Base-by-base conservation (phyloP, 2,797 vertebrate genomes). In the Microctenopoma steveboyesi region DNA sequence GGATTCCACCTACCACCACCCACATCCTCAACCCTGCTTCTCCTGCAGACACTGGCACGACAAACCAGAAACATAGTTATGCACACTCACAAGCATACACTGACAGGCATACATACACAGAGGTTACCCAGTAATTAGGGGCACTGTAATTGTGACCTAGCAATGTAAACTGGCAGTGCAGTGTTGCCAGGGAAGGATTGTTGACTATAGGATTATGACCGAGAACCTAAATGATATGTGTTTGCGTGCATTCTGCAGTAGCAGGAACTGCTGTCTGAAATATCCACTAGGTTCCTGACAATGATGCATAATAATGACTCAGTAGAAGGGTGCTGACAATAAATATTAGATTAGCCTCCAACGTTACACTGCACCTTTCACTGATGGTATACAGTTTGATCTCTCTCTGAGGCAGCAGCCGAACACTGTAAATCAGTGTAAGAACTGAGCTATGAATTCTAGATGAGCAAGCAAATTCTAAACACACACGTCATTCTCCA, bases 161-260 rank as follows among this genome's bases (percentile, higher is more conserved):
- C 85, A 74, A 85, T 85, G 79, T 88, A 89, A 89, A 90, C 76
- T 78, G 72, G 69, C 74, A 12, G 74, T 46, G 61, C 87, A 59
- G 61, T 73, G 83, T 91, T 90, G 82, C 89, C 87, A 89, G 67
- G 83, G 84, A 90, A 88, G 84, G 78, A 83, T 86, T 88, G 88
- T 90, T 88, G 86, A 91, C 88, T 80, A 71, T 74, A 63, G 70
- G 70, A 81, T 88, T 88, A 88, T 91, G 76, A 88, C 80, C 79
- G 85, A 72, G 81, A 87, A 80, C 72, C 56, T 86, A 88, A 88
- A 91, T 81, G 86, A 74, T 67, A 87, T 89, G 89, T 92, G 88
- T 91, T 92, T 92, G 85, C 86, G 85, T 86, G 83, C 86, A 87
- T 91, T 90, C 87, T 90, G 68, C 87, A 85, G 83, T 13, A 77